A percentile compares a stretch with the other conserved stretches of the same genome.
These are phyloP conservation scores for Calidris pygmaea DNA, from an alignment of 2,113 vertebrate species.

Conservation along the genomic window DNA sequence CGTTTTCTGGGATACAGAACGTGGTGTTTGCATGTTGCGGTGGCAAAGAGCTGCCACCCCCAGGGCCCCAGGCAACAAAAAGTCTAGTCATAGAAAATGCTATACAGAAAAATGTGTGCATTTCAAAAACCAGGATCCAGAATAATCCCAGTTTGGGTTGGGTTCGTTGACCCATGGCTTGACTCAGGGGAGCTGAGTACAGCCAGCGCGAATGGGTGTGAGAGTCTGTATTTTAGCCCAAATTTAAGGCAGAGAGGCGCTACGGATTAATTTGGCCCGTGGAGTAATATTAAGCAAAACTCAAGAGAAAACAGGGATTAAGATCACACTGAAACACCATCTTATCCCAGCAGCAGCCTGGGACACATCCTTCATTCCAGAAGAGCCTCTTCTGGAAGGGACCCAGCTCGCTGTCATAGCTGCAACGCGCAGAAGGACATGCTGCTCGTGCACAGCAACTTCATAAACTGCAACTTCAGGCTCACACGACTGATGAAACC, in stretches of 20 bases:
- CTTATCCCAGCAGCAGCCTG: not conserved
- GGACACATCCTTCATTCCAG: not conserved
- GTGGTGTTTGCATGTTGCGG: not conserved
- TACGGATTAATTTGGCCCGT: accelerated
- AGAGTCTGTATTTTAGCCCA: not conserved
- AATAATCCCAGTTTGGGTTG: not conserved
- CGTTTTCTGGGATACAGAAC: not conserved
- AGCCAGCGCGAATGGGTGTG: not conserved
- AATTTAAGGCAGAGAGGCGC: not conserved
- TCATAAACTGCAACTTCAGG: not conserved
- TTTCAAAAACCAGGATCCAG: not conserved
- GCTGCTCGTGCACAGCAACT: not conserved
- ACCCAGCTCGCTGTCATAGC: not conserved
- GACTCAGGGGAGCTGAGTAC: not conserved
- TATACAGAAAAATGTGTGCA: not conserved
- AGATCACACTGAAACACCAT: not conserved
- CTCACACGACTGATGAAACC: not conserved
- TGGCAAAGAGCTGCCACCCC: not conserved
- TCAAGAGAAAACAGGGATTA: not conserved
- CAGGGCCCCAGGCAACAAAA: not conserved
- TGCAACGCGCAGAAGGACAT: not conserved
- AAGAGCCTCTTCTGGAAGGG: not conserved
- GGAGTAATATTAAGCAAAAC: not conserved
- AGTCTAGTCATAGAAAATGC: not conserved
- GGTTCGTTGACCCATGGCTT: not conserved